Conservation (phyloP, 2,888 invertebrate genomes). For the Frankliniella intonsa region DNA sequence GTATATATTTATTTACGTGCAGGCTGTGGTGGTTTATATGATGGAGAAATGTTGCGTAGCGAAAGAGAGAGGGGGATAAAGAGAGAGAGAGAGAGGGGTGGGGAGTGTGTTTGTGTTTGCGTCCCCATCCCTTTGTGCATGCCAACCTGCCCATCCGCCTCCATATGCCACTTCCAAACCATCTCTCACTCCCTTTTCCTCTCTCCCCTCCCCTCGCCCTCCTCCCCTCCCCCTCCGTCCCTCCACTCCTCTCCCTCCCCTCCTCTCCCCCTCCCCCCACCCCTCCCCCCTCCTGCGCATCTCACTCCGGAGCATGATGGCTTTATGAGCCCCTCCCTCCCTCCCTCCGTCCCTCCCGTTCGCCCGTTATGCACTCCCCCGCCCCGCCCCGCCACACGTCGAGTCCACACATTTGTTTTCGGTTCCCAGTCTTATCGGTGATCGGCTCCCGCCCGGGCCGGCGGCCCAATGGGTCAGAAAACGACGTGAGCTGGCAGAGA, state of each 20-base stretch:
- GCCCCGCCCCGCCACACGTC: background rate
- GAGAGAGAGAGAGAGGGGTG: too few species aligned
- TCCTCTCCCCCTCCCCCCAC: background rate
- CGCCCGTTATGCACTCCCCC: background rate
- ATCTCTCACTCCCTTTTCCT: background rate
- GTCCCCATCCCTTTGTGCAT: background rate
- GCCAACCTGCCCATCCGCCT: background rate
- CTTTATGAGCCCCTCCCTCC: background rate
- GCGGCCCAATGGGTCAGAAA: conserved; percentile 17
- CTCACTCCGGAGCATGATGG: background rate
- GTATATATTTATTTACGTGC: too few species aligned
- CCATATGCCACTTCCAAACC: background rate
- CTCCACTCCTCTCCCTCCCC: background rate
- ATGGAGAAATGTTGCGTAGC: too few species aligned
- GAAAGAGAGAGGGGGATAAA: too few species aligned
- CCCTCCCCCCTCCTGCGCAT: background rate
- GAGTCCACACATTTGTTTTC: conserved; percentile 22
- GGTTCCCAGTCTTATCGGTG: conserved; percentile 18
- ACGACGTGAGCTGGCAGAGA: background rate
- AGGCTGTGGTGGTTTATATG: too few species aligned
- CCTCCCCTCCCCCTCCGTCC: background rate
- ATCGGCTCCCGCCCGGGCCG: background rate
- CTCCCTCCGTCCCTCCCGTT: background rate
- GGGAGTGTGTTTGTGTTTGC: too few species aligned
- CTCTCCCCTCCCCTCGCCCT: background rate